Evolutionary conservation across 2,797 vertebrate species (phyloP).

Genomic region (Oreonectes daqikongensis): DNA sequence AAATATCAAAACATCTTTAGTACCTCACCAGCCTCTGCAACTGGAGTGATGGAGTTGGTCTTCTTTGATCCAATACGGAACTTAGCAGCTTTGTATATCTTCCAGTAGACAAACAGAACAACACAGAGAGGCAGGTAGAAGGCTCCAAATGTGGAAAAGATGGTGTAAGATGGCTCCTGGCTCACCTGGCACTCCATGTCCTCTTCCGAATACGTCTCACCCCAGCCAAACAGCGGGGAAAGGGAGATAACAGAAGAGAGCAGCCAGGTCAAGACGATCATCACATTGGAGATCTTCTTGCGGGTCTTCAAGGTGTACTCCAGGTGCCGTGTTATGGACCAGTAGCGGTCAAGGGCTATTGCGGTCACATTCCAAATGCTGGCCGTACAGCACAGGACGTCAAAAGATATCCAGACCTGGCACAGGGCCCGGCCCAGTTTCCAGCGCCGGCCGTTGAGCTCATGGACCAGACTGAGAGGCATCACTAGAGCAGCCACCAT

Average conservation of each 20-base stretch:
- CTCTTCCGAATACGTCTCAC: slow-evolving; percentile 87
- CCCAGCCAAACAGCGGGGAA: slow-evolving; percentile 93
- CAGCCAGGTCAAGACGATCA: slow-evolving; percentile 92
- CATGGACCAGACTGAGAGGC: slow-evolving; percentile 92
- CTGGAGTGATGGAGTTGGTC: slow-evolving; percentile 87
- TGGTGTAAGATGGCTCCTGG: slow-evolving; percentile 90
- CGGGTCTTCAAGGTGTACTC: slow-evolving; percentile 90
- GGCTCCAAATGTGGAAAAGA: slow-evolving; percentile 96
- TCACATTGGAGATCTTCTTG: slow-evolving; percentile 88
- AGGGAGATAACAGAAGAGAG: slow-evolving; percentile 92
- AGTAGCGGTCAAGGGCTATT: slow-evolving; percentile 96
- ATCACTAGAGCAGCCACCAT: slow-evolving; percentile 96
- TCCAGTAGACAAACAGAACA: slow-evolving; percentile 96
- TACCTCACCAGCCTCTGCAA: slow-evolving; percentile 83
- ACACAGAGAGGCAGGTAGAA: slow-evolving; percentile 96
- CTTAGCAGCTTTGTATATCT: slow-evolving; percentile 94
- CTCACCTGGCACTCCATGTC: slow-evolving; percentile 91
- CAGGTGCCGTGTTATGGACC: slow-evolving; percentile 94
- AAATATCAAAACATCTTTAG: not conserved
- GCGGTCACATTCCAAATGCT: slow-evolving; percentile 99
- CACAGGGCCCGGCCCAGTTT: slow-evolving; percentile 87
- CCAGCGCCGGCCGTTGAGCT: slow-evolving; percentile 89
- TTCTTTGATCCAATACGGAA: slow-evolving; percentile 87
- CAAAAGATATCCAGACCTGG: slow-evolving; percentile 93
- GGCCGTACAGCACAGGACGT: slow-evolving; percentile 96